phyloP scores from a whole-genome alignment of 2,797 vertebrate genomes.

The Etheostoma perlongum region DNA sequence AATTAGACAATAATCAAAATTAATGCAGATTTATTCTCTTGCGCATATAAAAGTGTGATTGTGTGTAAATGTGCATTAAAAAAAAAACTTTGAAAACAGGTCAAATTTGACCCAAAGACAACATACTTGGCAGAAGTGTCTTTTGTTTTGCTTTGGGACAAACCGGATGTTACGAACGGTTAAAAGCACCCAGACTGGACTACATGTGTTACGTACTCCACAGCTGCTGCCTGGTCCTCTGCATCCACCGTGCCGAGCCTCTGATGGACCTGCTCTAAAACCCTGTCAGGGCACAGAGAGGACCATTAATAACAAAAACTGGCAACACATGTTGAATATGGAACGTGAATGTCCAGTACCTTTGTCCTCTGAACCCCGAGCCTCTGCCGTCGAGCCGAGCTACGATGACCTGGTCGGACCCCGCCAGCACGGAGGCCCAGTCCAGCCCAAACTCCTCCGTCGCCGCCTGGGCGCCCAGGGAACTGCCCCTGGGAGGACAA shows the following conservation, averaged over 20 bases:
- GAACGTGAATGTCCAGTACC: slow-evolving; percentile 29
- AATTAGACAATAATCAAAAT: not conserved
- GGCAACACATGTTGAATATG: not conserved
- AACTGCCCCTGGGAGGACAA: slow-evolving; percentile 82
- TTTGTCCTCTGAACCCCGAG: slow-evolving; percentile 94
- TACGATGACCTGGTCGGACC: slow-evolving; percentile 90
- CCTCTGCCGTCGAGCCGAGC: slow-evolving; percentile 94
- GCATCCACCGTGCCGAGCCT: slow-evolving; percentile 90
- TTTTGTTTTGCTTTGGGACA: too few relatives aligned
- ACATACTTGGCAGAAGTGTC: not conserved
- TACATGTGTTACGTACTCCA: slow-evolving; percentile 86
- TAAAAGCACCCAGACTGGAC: not conserved
- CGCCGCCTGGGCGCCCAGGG: slow-evolving; percentile 90
- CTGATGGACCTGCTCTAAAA: slow-evolving; percentile 90
- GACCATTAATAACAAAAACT: not conserved
- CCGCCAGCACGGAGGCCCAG: slow-evolving; percentile 93
- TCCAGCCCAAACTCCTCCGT: slow-evolving; percentile 91
- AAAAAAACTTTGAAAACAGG: too few relatives aligned
- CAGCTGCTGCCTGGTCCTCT: slow-evolving; percentile 92
- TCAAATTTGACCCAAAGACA: too few relatives aligned
- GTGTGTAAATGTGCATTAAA: not conserved
- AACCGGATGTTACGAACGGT: too few relatives aligned
- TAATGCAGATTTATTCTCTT: not conserved
- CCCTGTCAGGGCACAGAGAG: slow-evolving; percentile 60
- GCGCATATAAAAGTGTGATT: not conserved